phyloP scores from a whole-genome alignment of 2,113 vertebrate genomes.

The Mesitornis unicolor region DNA sequence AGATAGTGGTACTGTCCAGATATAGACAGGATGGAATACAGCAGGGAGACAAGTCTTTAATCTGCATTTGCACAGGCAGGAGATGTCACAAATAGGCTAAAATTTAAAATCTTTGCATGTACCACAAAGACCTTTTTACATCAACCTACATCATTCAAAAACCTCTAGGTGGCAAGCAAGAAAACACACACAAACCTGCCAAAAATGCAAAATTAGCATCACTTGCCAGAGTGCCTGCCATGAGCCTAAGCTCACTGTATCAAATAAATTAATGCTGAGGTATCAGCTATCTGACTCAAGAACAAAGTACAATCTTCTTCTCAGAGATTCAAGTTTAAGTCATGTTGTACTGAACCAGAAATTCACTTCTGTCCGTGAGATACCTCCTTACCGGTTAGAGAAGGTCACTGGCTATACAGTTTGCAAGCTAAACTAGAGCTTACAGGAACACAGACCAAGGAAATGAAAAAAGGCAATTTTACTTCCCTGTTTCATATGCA shows the following conservation, averaged over 20 bases:
- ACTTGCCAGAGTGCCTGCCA: rapidly evolving
- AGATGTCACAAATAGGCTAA: background rate
- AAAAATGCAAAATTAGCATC: background rate
- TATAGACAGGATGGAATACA: background rate
- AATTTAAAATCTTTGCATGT: background rate
- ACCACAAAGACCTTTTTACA: background rate
- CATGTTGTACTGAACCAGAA: background rate
- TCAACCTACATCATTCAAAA: background rate
- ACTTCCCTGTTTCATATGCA: background rate
- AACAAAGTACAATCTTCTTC: background rate
- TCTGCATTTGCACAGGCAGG: background rate
- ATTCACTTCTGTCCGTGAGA: background rate
- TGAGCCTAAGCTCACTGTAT: background rate
- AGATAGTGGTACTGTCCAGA: background rate
- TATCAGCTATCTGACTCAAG: rapidly evolving
- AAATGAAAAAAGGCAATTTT: background rate
- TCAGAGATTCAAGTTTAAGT: background rate
- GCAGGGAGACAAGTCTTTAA: background rate
- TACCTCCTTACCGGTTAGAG: background rate
- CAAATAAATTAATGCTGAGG: background rate
- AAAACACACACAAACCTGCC: background rate
- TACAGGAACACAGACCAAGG: background rate
- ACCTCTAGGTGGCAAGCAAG: background rate
- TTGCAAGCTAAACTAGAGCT: background rate
- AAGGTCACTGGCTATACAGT: background rate